phyloP scores from a whole-genome alignment of 2,113 vertebrate genomes.

The Psilopsiagon aymara region DNA sequence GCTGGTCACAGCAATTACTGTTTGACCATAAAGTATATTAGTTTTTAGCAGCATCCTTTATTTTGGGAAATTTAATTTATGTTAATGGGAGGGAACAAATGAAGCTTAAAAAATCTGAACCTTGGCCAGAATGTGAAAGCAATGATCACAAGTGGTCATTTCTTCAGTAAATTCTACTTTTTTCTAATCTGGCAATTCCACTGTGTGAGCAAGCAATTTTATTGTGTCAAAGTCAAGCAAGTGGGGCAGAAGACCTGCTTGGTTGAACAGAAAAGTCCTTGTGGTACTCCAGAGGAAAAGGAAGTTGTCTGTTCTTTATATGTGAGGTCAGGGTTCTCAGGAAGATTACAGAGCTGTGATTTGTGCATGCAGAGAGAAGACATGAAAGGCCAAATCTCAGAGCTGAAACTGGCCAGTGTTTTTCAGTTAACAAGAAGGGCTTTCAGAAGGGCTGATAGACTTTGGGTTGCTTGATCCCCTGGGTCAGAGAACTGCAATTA shows the following conservation, averaged over 20 bases:
- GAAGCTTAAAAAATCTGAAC: neutral
- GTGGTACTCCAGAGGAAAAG: neutral
- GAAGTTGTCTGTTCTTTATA: neutral
- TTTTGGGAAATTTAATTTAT: neutral
- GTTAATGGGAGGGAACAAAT: neutral
- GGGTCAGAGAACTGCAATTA: rapidly evolving
- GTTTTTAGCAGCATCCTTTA: neutral
- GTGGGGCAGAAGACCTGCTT: neutral
- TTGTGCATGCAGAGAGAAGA: neutral
- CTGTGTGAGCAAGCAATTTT: neutral
- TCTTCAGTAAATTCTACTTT: neutral
- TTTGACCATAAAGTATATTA: neutral
- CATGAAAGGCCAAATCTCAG: neutral
- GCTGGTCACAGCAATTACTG: neutral
- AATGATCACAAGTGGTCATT: neutral
- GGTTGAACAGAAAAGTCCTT: neutral
- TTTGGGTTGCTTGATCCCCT: neutral
- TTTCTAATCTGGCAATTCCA: neutral
- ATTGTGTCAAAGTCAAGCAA: neutral
- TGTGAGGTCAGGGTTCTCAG: rapidly evolving
- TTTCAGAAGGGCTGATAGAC: neutral
- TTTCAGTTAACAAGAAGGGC: neutral
- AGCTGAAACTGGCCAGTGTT: neutral
- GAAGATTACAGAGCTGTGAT: neutral
- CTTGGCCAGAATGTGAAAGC: neutral